Base-by-base conservation (phyloP, 2,113 vertebrate genomes). In the Thamnaconus septentrionalis region DNA sequence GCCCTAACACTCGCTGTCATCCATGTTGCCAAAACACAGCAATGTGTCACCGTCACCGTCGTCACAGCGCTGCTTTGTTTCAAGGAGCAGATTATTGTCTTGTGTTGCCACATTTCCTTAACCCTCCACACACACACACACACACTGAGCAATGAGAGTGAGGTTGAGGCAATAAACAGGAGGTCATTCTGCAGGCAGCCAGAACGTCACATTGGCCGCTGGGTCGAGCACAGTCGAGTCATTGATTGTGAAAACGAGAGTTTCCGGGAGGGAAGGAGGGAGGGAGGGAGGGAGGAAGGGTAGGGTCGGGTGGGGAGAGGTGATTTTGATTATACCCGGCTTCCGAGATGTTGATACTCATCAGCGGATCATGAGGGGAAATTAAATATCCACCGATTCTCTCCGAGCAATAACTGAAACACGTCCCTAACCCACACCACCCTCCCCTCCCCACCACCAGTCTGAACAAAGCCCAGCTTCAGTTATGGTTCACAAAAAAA, bases 311-410 rank as follows among this genome's bases (percentile, higher is more conserved):
- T 31, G 55, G 44, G 62, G 44, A 54, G 64, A 74, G 63, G 61
- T 60, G 47, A 73, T 62, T 75, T 49, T 59, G 57, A 79, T 77
- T 64, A 64, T 12, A 48, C 48, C 48, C 48, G 11, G 1, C 75
- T 57, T 54, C 60, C 72, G 60, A 69, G 58, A 75, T 64, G 66
- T 66, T 66, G 65, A 76, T 75, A 66, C 12, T 46, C 64, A 83
- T 85, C 74, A 58, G 64, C n/a, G 63, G 62, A 78, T 83, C 78
- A 77, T 61, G 68, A 69, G 69, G 72, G n/a, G 53, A 79, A 31
- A 77, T 80, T 59, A 73, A 60, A 83, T 75, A 78, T 66, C 69
- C 65, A 51, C 49, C 0, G 41, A 62, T 69, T 59, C 48, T 62
- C 55, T 76, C 56, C 5, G 1, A 68, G 47, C 55, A 76, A 58